phyloP scores from a whole-genome alignment of 1,140 invertebrate genomes.

The Pygmarrhopalites habei region DNA sequence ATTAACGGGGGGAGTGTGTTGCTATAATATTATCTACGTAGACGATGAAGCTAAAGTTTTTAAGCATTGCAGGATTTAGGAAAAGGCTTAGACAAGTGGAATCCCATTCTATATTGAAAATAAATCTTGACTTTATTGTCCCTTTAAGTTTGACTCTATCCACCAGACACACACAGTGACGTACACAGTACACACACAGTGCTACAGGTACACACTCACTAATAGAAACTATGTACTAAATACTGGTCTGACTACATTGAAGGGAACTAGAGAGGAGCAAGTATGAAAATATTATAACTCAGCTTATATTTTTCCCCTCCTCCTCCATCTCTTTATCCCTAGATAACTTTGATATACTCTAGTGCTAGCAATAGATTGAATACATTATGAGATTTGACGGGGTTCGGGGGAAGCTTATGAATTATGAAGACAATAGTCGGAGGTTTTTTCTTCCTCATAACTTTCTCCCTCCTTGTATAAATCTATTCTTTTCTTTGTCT shows the following conservation, averaged over 20 bases:
- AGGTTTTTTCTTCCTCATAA: background rate
- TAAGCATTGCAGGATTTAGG: slow-evolving; percentile 13
- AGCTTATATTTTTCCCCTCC: too few species aligned
- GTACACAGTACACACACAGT: too few species aligned
- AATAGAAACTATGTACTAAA: too few species aligned
- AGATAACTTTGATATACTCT: background rate
- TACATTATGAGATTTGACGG: background rate
- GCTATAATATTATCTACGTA: too few species aligned
- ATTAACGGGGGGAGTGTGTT: too few species aligned
- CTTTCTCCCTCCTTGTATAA: slow-evolving; percentile 2
- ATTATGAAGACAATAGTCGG: slow-evolving; percentile 2
- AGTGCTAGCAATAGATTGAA: slow-evolving; percentile 5
- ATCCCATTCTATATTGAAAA: slow-evolving; percentile 28
- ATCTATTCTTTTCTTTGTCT: too few species aligned
- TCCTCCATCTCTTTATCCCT: too few species aligned
- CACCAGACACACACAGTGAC: too few species aligned
- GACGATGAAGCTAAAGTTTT: slow-evolving; percentile 4
- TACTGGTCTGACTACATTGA: too few species aligned
- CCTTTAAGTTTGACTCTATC: slow-evolving; percentile 10
- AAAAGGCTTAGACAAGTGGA: slow-evolving; percentile 21
- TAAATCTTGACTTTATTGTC: slow-evolving; percentile 29
- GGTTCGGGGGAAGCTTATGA: background rate
- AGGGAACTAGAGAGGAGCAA: too few species aligned
- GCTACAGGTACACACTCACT: too few species aligned
- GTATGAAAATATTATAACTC: too few species aligned